A percentile compares a stretch with the other conserved stretches of the same genome.
phyloP scores from a whole-genome alignment of 2,797 vertebrate genomes.

The Microchirus variegatus region DNA sequence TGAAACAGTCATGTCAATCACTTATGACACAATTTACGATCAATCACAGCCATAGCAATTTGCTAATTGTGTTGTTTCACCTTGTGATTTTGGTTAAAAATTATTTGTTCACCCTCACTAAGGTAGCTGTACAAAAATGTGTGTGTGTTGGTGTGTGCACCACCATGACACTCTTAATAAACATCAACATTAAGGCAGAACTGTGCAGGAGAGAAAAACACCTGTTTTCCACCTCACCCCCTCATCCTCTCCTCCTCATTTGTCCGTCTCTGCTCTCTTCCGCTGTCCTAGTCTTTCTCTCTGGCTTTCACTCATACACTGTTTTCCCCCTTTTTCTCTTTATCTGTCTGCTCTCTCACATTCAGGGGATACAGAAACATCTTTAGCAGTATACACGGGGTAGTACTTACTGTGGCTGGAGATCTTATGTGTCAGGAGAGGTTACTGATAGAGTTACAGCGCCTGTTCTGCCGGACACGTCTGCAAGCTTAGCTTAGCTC shows the following conservation, averaged over 20 bases:
- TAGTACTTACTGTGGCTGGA: slow-evolving; percentile 23
- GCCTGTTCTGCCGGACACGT: slow-evolving; percentile 44
- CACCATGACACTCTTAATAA: slow-evolving; percentile 66
- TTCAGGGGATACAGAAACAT: slow-evolving; percentile 21
- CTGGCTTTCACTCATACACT: neutral
- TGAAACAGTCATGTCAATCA: no score
- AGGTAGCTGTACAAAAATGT: neutral
- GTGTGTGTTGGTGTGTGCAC: slow-evolving; percentile 3
- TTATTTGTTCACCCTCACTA: neutral
- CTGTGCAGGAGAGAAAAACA: slow-evolving; percentile 46
- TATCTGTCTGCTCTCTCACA: neutral
- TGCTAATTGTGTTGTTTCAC: no score
- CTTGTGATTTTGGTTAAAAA: no score
- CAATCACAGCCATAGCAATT: no score
- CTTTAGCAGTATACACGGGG: slow-evolving; percentile 33
- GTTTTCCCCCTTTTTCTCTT: no score
- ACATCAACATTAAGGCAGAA: slow-evolving; percentile 67
- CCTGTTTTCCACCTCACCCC: slow-evolving; percentile 18
- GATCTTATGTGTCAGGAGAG: slow-evolving; percentile 56
- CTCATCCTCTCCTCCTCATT: neutral
- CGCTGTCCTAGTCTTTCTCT: neutral
- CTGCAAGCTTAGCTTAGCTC: slow-evolving; percentile 44
- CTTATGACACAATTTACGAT: no score
- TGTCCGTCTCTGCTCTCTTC: slow-evolving; percentile 5
- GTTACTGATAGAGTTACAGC: slow-evolving; percentile 51